Evolutionary conservation across 1,140 invertebrate genomes (phyloP), one percentile per base, ranked within the genome.

Genomic region (Pseudoatta argentina): DNA sequence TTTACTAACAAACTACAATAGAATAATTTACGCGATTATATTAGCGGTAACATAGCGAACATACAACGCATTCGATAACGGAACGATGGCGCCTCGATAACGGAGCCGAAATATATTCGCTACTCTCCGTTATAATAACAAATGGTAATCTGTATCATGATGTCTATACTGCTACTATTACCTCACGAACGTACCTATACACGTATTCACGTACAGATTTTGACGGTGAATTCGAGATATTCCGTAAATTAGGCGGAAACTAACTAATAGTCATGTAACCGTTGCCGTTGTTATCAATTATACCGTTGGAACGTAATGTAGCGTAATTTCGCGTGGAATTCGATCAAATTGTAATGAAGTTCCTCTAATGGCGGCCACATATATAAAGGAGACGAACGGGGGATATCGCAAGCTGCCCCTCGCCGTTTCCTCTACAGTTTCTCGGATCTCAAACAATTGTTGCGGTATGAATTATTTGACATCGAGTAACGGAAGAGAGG

Each of bases 321-420:
- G 55, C 24, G 67, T 73, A 73, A 59, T 82, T 82, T 82, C 55
- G 67, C 18, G 55, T n/a, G 79, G 79, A 73, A 82, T 82, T 82
- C 55, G 79, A 82, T 82, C 67, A 82, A 82, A 82, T 82, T 61
- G 79, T 82, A 82, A 82, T 82, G 79, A 82, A 82, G 79, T 82
- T 82, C 55, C 79, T 79, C 63, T 82, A 82, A 73, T 82, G 24
- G 34, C 27, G 16, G 14, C 63, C 44, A 14, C 48, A 24, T 51
- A 27, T 7, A 73, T 61, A 82, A 48, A 55, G 53, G 69, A 72
- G 67, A 82, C 53, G 66, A 59, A 61, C 24, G 48, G 55, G 21
- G 30, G 63, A 27, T 64, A 79, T 82, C 66, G 16, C 51, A 53
- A 44, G 18, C 12, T 7, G n/a, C 44, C 27, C 14, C n/a, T 59